A percentile compares a stretch with the other conserved stretches of the same genome.
These are phyloP conservation scores for Ferrisia virgata DNA, from an alignment of 2,888 invertebrate genomes.

Conservation along the genomic window DNA sequence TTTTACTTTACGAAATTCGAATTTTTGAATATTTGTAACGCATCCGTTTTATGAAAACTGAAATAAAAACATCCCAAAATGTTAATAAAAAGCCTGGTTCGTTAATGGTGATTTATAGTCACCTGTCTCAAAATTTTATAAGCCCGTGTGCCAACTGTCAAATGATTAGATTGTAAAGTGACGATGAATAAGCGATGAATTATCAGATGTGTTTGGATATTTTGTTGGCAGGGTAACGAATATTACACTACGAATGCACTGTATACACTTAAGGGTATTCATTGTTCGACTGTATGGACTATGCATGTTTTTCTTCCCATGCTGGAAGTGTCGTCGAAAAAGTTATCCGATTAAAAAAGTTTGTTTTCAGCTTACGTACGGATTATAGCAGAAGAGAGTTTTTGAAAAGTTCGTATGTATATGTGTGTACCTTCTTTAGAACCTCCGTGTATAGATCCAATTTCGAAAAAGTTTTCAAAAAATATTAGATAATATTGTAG, in stretches of 20 bases:
- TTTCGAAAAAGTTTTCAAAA: neutral
- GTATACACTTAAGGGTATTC: neutral
- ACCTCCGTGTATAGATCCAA: neutral
- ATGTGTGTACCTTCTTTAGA: too few species aligned
- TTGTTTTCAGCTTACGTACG: neutral
- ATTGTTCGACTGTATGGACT: neutral
- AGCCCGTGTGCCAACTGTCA: neutral
- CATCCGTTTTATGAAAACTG: too few species aligned
- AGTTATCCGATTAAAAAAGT: neutral
- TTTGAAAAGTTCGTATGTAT: neutral
- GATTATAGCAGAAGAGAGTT: neutral
- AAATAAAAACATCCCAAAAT: too few species aligned
- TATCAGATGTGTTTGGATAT: neutral
- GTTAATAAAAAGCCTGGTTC: too few species aligned
- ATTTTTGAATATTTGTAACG: too few species aligned
- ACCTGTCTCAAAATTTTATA: neutral
- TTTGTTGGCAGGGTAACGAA: constrained; percentile 5
- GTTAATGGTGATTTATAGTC: neutral
- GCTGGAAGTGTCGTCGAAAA: neutral
- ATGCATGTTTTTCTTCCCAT: too few species aligned
- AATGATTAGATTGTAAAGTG: neutral
- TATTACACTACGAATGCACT: too few species aligned
- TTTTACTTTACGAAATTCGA: too few species aligned
- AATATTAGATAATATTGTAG: too few species aligned
- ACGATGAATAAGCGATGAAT: neutral